Base-by-base conservation (phyloP, 2,888 invertebrate genomes). In the Cenopis cana region DNA sequence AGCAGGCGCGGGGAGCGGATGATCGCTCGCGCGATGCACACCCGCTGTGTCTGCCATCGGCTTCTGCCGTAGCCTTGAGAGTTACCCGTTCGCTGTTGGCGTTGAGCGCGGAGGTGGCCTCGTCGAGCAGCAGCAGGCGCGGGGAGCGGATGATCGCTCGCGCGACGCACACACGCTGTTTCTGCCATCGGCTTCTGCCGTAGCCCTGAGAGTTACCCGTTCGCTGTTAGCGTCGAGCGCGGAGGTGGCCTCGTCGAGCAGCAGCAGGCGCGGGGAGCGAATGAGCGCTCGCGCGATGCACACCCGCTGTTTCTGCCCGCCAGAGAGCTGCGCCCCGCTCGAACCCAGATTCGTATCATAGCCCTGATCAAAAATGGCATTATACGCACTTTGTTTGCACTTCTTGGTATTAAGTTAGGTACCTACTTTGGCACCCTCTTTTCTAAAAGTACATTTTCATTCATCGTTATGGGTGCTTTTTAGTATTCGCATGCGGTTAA, bases 21-120 rank as follows among this genome's bases (percentile, higher is more conserved):
- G 12, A 96, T 90, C 0, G 96, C 96, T 71, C 96, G 88, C 1
- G 96, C 96, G 67, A 96, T 96, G 71, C 96, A 96, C 67, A 97
- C 95, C 60, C 96, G 90, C 83, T 96, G 96, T 79, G 96, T 96
- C 87, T 97, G 96, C 0, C 96, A 96, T 5, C 91, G n/a, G n/a
- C n/a, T n/a, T n/a, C n/a, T n/a, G n/a, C n/a, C n/a, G n/a, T n/a
- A n/a, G n/a, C n/a, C n/a, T n/a, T n/a, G n/a, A n/a, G 75, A 67
- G 73, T 80, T 80, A 91, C 92, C 81, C 95, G 94, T 85, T 97
- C 97, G 82, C 96, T 96, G 85, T 95, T 95, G 14, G 95, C 95
- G 82, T 96, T 96, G 33, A 96, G 89, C 0, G 92, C 92, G 0
- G 96, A 96, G 0, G 96, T 96, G 4, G 96, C 96, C 81, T 96